Evolutionary conservation across 2,888 invertebrate species (phyloP), one percentile per base, ranked within the genome.

Genomic region (Polydrusus pterygomalis): DNA sequence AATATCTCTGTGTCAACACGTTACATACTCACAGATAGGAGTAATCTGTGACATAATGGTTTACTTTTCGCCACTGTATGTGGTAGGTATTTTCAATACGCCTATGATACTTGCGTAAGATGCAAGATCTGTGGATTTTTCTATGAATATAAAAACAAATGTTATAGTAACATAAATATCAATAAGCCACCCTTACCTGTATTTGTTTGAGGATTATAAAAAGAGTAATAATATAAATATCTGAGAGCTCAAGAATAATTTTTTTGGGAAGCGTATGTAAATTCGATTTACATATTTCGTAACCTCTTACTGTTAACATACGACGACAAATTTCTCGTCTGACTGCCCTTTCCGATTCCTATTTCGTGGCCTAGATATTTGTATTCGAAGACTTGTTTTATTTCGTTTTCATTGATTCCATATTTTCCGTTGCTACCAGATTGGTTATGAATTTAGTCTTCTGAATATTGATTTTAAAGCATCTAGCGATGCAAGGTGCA

Each of bases 371-470:
- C 15, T 47, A 47, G 15, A 47, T 47, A 47, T 47, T 17, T 47
- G 3, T 47, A 47, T 47, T 47, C 47, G n/a, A 43, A 47, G 17
- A 47, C 43, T 43, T 47, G 47, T 47, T 47, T 17, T 47, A 47
- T 47, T 47, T 47, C 47, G 47, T 47, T 47, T 47, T 17, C 17
- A 47, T 17, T 47, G 47, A 47, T 47, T 47, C 47, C 17, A 47
- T 47, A 47, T 47, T 17, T 47, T 8, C 9, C 47, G 8, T 8
- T 47, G 47, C 47, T 47, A 47, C 17, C 17, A 47, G 47, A 47
- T 47, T 47, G 47, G 47, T 15, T 47, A 47, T 47, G 47, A 47
- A 47, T 47, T 47, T 47, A 47, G 47, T 47, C 9, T n/a, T 17
- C 47, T 47, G 47, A 15, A 17, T 47, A 47, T 47, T 47, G 47